Percentiles rank a stretch among this genome's conserved stretches.
Conservation (phyloP, 2,888 invertebrate species). For the Synanthedon andrenaeformis region DNA sequence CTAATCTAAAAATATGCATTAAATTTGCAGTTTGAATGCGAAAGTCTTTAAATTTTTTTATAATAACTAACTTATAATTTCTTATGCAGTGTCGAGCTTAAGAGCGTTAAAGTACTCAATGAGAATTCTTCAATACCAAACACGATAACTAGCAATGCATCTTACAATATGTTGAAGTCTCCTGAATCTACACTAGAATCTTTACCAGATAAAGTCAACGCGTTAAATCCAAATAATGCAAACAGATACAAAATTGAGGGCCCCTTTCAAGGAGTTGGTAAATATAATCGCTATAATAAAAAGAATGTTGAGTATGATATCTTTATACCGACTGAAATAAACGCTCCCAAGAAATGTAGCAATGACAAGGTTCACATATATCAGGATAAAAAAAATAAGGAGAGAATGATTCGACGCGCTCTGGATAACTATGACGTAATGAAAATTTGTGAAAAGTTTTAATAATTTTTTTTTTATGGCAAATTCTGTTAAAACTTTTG, state of each 20-base stretch:
- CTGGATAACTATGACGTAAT: conserved; percentile 15
- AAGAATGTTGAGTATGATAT: conserved; percentile 21
- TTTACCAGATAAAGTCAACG: background rate
- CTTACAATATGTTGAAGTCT: conserved; percentile 5
- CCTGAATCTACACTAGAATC: conserved; percentile 2
- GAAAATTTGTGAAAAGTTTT: conserved; percentile 22
- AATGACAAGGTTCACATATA: conserved; percentile 47
- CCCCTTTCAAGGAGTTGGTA: background rate
- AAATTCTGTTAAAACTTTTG: background rate
- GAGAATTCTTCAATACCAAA: conserved; percentile 5
- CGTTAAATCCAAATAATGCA: background rate
- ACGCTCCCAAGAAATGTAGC: conserved; percentile 26
- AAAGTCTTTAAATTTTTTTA: background rate
- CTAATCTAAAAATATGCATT: too few species aligned
- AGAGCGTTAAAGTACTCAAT: conserved; percentile 34
- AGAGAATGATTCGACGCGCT: conserved; percentile 27
- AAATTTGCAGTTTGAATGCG: too few species aligned
- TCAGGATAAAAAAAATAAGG: conserved; percentile 25
- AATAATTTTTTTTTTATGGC: conserved; percentile 6
- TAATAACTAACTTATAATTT: background rate
- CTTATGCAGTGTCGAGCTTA: conserved; percentile 45
- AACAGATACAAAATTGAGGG: background rate
- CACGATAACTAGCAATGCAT: conserved; percentile 5
- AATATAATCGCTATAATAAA: background rate
- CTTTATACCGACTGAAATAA: conserved; percentile 37